Percentiles rank a stretch among this genome's conserved stretches.
phyloP scores from a whole-genome alignment of 1,140 invertebrate genomes.

The Ptiloglossa arizonensis region DNA sequence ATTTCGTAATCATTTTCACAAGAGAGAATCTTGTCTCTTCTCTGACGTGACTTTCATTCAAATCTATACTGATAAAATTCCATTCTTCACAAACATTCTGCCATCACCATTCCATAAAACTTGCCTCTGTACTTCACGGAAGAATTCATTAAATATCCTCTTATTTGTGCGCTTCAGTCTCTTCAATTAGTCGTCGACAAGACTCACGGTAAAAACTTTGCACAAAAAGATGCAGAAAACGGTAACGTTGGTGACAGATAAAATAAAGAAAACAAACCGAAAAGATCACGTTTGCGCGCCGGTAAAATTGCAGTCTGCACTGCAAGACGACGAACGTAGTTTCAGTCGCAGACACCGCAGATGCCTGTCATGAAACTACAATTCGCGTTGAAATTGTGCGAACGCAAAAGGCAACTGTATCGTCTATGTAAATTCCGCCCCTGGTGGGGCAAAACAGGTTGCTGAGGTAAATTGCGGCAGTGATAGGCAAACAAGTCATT shows the following conservation, averaged over 20 bases:
- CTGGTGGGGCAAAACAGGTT: conserved; percentile 61
- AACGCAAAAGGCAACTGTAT: conserved; percentile 22
- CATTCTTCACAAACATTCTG: not conserved
- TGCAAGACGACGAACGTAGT: not conserved
- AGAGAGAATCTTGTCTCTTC: too few species aligned
- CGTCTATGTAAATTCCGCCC: conserved; percentile 12
- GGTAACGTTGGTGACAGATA: not conserved
- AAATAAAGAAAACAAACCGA: not conserved
- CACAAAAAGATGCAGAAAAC: not conserved
- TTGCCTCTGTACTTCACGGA: conserved; percentile 63
- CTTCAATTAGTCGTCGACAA: not conserved
- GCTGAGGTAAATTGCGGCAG: conserved; percentile 20
- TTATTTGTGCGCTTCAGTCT: not conserved
- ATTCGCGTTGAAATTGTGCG: conserved; percentile 44
- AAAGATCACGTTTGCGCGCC: not conserved
- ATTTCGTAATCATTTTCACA: too few species aligned
- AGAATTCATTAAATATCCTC: conserved; percentile 70
- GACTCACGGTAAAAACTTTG: not conserved
- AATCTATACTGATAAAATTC: not conserved
- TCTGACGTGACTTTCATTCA: too few species aligned
- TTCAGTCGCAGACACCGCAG: conserved; percentile 13
- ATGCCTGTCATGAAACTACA: conserved; percentile 44
- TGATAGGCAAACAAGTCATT: conserved; percentile 5
- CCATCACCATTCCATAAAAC: conserved; percentile 8
- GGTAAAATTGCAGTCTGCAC: not conserved